Base-by-base conservation (phyloP, 2,888 invertebrate species). In the Tipula vernalis region DNA sequence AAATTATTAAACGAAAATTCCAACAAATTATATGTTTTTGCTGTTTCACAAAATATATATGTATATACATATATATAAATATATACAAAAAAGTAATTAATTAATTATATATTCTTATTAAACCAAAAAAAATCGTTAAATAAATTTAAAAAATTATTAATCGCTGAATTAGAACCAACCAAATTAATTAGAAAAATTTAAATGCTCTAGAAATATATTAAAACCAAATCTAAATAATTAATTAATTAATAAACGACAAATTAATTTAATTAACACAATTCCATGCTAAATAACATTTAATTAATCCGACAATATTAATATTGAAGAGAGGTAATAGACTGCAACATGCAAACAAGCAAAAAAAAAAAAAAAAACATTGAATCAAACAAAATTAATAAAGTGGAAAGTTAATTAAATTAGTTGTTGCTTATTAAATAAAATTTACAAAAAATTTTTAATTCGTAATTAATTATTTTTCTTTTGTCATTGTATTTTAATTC, bases 1-100 rank as follows among this genome's bases (percentile, higher is more conserved):
- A 2, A 39, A 39, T 39, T 6, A 0, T 39, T 39, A 83, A 12
- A 84, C 13, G n/a, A 39, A 36, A 36, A 83, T 36, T 84, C 41
- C 36, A 84, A 84, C 41, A 84, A 84, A 84, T 84, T 84, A 84
- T 84, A 84, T 84, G 41, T 84, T 84, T 84, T 84, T 84, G 39
- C 84, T 84, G 84, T 84, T 84, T 15, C 41, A 84, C 36, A 39
- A 39, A 39, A n/a, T 39, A 84, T 39, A 83, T 10, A 15, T 71
- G 4, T 18, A 44, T 71, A 71, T 71, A 71, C 36, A 84, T 39
- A 84, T 71, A 71, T 71, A 71, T 83, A 39, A 15, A 84, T 39
- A 83, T 10, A 15, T 71, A 15, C 41, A 84, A 36, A 83, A 3
- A 83, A 39, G 10, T 10, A 44, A 84, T 15, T 39, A 84, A 84